Base-by-base conservation (phyloP, 1,140 invertebrate genomes). In the Goniozus legneri region DNA sequence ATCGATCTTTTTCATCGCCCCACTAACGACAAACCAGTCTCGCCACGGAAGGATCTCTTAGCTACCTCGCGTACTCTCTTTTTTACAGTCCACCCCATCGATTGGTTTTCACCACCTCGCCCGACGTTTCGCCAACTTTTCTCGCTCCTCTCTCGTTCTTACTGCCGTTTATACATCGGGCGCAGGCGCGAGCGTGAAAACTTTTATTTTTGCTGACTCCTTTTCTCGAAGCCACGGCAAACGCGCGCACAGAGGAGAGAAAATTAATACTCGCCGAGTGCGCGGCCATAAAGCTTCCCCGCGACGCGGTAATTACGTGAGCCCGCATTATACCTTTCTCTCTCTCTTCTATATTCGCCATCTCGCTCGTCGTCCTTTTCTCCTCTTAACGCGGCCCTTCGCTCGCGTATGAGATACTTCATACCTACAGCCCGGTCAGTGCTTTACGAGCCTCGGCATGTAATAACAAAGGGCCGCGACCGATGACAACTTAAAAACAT, bases 251-350 rank as follows among this genome's bases (percentile, higher is more conserved):
- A n/a, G n/a, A 58, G 56, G 49, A 60, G 52, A 70, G 63, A 62
- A 68, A 71, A 73, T 73, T 71, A 73, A 71, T 73, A 69, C 63
- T 62, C 63, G 51, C 40, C 44, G 45, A 66, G 54, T 59, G 53
- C 47, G 42, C 39, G 54, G 48, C 56, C 65, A 64, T 73, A 70
- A 73, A 72, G 68, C 64, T 71, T 71, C 57, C 58, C 56, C 53
- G 63, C 59, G 67, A 69, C 69, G 69, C 65, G 61, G 67, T 71
- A 71, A 71, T 71, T 69, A 67, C 53, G 65, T 60, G 44, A 53
- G 38, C 42, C 21, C 22, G 50, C 49, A 62, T 62, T 64, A 60
- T 61, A 55, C 50, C n/a, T n/a, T n/a, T n/a, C n/a, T n/a, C n/a
- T n/a, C 37, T 16, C 14, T 3, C 35, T 12, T 19, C 21, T 19